Percentiles rank a stretch among this genome's conserved stretches.
Evolutionary conservation across 2,113 vertebrate genomes (phyloP).

Genomic region (Aleadryas rufinucha): DNA sequence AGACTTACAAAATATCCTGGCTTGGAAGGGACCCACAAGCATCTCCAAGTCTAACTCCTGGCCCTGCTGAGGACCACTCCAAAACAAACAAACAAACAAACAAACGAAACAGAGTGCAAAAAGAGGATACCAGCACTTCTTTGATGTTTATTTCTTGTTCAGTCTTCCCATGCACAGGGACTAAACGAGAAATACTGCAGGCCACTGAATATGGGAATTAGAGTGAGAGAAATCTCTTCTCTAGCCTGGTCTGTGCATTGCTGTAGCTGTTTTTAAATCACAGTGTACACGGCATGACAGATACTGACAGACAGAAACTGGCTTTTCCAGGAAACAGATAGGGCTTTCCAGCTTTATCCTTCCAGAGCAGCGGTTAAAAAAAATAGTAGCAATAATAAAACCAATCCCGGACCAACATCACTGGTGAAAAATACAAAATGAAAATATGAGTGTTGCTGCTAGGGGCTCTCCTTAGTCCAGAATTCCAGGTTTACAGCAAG

Average conservation of each 20-base stretch:
- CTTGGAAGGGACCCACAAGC: not conserved
- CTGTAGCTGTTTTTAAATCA: not conserved
- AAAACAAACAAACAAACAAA: not conserved
- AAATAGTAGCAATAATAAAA: not conserved
- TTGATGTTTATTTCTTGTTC: not conserved
- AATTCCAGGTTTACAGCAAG: not conserved
- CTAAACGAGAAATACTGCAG: not conserved
- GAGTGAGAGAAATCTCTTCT: not conserved
- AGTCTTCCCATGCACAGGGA: not conserved
- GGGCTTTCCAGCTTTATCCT: not conserved
- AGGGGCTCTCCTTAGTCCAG: not conserved
- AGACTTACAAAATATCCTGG: not conserved
- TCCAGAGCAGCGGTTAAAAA: not conserved
- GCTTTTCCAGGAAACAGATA: not conserved
- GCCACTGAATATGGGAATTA: not conserved
- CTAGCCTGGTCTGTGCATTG: not conserved
- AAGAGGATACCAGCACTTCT: not conserved
- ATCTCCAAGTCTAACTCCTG: not conserved
- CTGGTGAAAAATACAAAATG: not conserved
- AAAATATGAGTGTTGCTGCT: not conserved
- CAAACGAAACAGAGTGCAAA: not conserved
- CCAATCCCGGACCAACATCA: not conserved
- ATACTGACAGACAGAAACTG: not conserved
- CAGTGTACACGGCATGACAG: not conserved
- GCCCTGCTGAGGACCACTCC: not conserved